These are phyloP conservation scores for Eurytemora carolleeae DNA, from an alignment of 1,140 invertebrate species.

Conservation along the genomic window DNA sequence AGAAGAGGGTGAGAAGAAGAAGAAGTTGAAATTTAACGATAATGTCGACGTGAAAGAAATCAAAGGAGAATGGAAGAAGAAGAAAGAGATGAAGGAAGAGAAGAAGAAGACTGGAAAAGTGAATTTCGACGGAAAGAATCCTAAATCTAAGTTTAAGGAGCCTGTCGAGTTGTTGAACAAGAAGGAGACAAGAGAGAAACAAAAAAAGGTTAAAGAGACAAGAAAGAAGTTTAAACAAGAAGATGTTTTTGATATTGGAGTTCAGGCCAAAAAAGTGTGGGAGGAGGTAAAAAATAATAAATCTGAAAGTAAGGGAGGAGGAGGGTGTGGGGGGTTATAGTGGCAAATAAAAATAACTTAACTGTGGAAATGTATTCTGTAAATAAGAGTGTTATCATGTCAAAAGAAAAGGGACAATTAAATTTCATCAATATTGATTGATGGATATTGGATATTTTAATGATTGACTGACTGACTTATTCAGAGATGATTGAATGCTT, in stretches of 20 bases:
- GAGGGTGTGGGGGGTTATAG: not conserved
- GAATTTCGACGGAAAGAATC: not conserved
- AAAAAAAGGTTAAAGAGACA: constrained; percentile 12
- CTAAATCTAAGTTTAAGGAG: not conserved
- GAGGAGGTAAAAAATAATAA: constrained; percentile 32
- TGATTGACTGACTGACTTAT: no score
- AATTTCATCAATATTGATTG: no score
- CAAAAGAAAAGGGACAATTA: not conserved
- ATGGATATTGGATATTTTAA: no score
- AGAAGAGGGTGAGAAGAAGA: not conserved
- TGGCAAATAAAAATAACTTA: not conserved
- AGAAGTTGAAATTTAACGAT: not conserved
- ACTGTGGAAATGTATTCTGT: not conserved
- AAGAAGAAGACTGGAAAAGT: not conserved
- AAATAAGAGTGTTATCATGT: constrained; percentile 22
- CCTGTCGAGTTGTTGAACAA: not conserved
- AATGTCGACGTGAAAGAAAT: not conserved
- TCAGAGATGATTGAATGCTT: no score
- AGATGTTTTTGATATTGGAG: constrained; percentile 35
- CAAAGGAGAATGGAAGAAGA: not conserved
- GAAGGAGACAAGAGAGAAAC: constrained; percentile 7
- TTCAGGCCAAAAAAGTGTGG: constrained; percentile 50
- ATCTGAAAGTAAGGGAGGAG: not conserved
- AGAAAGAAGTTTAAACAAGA: constrained; percentile 20
- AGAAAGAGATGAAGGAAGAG: not conserved